These are phyloP conservation scores for Thunnus maccoyii DNA, from an alignment of 2,113 vertebrate species.

Conservation along the genomic window DNA sequence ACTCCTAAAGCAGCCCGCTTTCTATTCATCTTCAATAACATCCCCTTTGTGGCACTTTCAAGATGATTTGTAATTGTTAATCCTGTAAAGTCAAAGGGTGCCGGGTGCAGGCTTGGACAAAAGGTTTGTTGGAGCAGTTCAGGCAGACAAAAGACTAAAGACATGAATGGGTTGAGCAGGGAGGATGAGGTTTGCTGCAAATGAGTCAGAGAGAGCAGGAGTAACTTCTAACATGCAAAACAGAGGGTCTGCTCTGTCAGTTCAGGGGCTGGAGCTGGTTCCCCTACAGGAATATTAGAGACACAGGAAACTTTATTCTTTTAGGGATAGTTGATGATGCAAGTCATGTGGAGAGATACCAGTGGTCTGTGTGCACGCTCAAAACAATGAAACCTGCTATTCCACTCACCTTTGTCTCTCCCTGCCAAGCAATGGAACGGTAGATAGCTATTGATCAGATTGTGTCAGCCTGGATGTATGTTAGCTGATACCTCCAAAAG, in stretches of 20 bases:
- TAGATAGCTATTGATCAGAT: slow-evolving; percentile 26
- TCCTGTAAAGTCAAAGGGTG: slow-evolving; percentile 37
- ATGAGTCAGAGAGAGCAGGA: slow-evolving; percentile 17
- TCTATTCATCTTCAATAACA: slow-evolving; percentile 58
- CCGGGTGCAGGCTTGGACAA: slow-evolving; percentile 33
- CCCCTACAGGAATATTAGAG: slow-evolving; percentile 20
- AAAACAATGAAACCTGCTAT: slow-evolving; percentile 37
- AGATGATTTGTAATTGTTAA: slow-evolving; percentile 60
- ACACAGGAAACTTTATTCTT: slow-evolving; percentile 12
- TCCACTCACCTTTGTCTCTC: slow-evolving; percentile 26
- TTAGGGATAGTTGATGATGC: slow-evolving; percentile 39
- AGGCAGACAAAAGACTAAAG: slow-evolving; percentile 58
- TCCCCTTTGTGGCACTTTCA: slow-evolving; percentile 52
- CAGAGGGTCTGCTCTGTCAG: slow-evolving; percentile 14
- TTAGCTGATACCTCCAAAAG: not conserved
- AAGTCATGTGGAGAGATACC: slow-evolving; percentile 16
- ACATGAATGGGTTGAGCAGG: slow-evolving; percentile 22
- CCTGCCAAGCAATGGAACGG: slow-evolving; percentile 17
- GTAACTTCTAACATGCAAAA: slow-evolving; percentile 27
- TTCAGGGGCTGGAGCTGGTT: slow-evolving; percentile 16
- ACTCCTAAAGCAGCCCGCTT: slow-evolving; percentile 28
- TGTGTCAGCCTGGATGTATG: not conserved
- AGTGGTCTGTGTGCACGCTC: not conserved
- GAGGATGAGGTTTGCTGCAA: slow-evolving; percentile 28
- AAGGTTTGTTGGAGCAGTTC: slow-evolving; percentile 44